A percentile compares a stretch with the other conserved stretches of the same genome.
Conservation (phyloP, 1,140 invertebrate species). For the Drosophila nebulosa region DNA sequence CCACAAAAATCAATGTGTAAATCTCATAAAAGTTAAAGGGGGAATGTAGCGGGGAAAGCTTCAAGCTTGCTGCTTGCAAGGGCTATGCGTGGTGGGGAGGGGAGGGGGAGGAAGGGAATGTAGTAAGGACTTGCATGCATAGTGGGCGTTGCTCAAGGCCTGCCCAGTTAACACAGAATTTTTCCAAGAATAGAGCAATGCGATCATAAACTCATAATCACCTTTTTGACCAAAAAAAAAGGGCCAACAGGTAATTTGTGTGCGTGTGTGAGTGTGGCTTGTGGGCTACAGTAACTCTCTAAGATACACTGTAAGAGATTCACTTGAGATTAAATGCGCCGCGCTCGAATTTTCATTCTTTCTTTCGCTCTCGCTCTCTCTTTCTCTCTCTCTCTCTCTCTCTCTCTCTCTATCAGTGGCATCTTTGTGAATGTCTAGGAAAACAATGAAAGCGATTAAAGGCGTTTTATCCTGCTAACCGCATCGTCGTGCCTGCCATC, state of each 20-base stretch:
- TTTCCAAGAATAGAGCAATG: slow-evolving; percentile 22
- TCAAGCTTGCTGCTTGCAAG: neutral
- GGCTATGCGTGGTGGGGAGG: neutral
- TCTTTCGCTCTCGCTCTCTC: slow-evolving; percentile 11
- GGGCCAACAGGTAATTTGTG: slow-evolving; percentile 38
- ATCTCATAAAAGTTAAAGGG: neutral
- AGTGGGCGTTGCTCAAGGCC: neutral
- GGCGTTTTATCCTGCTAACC: slow-evolving; percentile 57
- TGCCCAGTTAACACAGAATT: slow-evolving; percentile 4
- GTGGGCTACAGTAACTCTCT: neutral
- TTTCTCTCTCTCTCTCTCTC: neutral
- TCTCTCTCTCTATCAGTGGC: slow-evolving; percentile 17
- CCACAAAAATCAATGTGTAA: neutral
- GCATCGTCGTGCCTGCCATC: slow-evolving; percentile 32
- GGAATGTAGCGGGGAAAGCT: neutral
- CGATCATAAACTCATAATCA: slow-evolving; percentile 76
- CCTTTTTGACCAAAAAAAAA: slow-evolving; percentile 30
- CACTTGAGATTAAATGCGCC: slow-evolving; percentile 56
- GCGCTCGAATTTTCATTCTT: slow-evolving; percentile 57
- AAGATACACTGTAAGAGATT: neutral
- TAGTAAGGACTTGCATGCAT: neutral
- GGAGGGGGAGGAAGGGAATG: neutral
- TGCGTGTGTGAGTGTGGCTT: too few species aligned
- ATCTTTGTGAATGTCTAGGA: slow-evolving; percentile 37
- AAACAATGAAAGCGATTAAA: slow-evolving; percentile 56